These are phyloP conservation scores for Unio delphinus DNA, from an alignment of 2,888 invertebrate genomes.

Conservation along the genomic window DNA sequence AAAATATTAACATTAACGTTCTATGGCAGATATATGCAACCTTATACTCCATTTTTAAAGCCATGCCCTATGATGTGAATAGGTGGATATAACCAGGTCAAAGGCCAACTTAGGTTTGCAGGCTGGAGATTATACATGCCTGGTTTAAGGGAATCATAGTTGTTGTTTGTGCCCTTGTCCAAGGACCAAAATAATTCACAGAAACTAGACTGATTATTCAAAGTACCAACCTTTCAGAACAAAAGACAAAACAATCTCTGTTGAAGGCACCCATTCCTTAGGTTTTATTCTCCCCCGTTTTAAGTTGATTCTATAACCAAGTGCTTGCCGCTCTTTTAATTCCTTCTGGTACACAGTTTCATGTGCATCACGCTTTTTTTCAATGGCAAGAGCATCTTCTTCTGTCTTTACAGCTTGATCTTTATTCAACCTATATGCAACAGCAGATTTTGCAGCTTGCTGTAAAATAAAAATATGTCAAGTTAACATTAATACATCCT, in stretches of 20 bases:
- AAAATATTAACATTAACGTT: too few relatives aligned
- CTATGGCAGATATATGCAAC: too few relatives aligned
- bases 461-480: conserved; percentile 24
- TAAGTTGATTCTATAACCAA: conserved; percentile 17
- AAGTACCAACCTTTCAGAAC: conserved; percentile 53
- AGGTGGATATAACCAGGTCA: too few relatives aligned
- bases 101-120: too few relatives aligned
- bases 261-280: conserved; percentile 36
- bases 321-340: conserved; percentile 43
- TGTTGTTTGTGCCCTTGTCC: too few relatives aligned
- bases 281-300: conserved; percentile 1
- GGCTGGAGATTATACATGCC: too few relatives aligned
- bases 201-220: background rate
- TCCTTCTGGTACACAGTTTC: conserved; percentile 52
- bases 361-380: conserved; percentile 75
- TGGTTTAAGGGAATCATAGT: too few relatives aligned
- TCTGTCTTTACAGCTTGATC: conserved; percentile 78
- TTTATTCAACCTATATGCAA: conserved; percentile 78
- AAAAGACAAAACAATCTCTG: conserved; percentile 27
- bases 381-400: conserved; percentile 78
- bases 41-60: too few relatives aligned
- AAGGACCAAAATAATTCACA: too few relatives aligned
- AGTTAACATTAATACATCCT: too few relatives aligned
- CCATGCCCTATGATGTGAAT: too few relatives aligned
- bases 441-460: conserved; percentile 75